phyloP scores from a whole-genome alignment of 2,888 invertebrate species.

The Priocnemis perturbator region DNA sequence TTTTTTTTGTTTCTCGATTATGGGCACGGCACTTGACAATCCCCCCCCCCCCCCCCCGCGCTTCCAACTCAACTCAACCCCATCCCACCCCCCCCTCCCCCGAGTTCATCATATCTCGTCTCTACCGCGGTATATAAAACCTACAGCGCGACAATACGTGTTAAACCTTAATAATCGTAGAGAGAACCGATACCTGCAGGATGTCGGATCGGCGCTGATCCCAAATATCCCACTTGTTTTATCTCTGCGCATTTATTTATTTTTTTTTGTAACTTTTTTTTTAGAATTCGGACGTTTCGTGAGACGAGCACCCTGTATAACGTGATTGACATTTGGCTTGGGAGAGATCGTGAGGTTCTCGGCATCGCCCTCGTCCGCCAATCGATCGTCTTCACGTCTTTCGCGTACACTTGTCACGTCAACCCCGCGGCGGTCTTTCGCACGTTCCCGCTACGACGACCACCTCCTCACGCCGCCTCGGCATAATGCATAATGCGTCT shows the following conservation, averaged over 20 bases:
- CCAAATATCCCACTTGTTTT: slow-evolving; percentile 25
- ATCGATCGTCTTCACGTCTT: slow-evolving; percentile 20
- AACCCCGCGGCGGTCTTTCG: too few relatives aligned
- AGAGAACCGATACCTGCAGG: slow-evolving; percentile 52
- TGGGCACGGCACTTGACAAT: not conserved
- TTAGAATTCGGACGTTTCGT: slow-evolving; percentile 43
- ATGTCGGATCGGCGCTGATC: slow-evolving; percentile 49
- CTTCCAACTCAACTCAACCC: slow-evolving; percentile 5
- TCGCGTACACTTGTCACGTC: too few relatives aligned
- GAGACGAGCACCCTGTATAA: slow-evolving; percentile 59
- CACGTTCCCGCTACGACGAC: too few relatives aligned
- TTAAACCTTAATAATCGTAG: slow-evolving; percentile 41
- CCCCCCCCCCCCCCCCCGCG: slow-evolving; percentile 6
- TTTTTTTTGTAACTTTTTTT: slow-evolving; percentile 16
- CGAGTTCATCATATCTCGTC: slow-evolving; percentile 21
- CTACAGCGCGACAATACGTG: slow-evolving; percentile 25
- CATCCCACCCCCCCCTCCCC: slow-evolving; percentile 16
- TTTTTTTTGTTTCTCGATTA: not conserved
- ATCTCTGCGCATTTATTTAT: slow-evolving; percentile 5
- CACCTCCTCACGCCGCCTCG: too few relatives aligned
- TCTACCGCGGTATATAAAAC: slow-evolving; percentile 11
- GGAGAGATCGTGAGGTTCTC: slow-evolving; percentile 34
- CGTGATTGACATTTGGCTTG: slow-evolving; percentile 55
- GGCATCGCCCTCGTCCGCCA: not conserved
- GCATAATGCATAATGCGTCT: too few relatives aligned